Base-by-base conservation (phyloP, 2,888 invertebrate species). In the Melieria crassipennis region DNA sequence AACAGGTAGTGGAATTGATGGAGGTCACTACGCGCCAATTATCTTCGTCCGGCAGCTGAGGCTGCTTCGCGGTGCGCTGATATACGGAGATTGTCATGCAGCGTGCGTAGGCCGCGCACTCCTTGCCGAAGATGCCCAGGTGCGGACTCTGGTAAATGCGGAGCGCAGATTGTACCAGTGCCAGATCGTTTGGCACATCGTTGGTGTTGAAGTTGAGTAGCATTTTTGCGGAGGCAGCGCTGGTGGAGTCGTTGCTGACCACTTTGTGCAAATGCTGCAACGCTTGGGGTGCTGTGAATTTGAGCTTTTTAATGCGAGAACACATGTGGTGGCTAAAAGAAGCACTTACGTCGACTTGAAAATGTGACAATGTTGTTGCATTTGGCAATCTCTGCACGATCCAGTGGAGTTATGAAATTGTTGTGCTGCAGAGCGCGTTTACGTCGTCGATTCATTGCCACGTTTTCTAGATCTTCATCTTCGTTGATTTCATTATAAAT, bases 291-390 rank as follows among this genome's bases (percentile, higher is more conserved):
- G 60, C 4, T 5, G 50, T 63, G 48, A 47, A 16, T 7, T 3
- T 42, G 50, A 47, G 5, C 57, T 30, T 16, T 3, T 16, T 7
- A n/a, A 13, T 65, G 42, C 30, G 11, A 50, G 30, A 45, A 43
- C 30, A n/a, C 4, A 7, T n/a, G 10, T 10, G 42, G 13, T 30
- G 30, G 63, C 5, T 7, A 42, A 45, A 55, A 52, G 13, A 46
- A 46, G 10, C 5, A 74, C 62, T 90, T 87, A 93, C 96, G 92
- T 87, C 93, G 92, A 83, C 94, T 94, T 77, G 94, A 92, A 87
- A 97, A 97, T 79, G 96, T 96, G 91, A 97, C 94, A 81, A 98
- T 96, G 80, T 95, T 92, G 88, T 98, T 97, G 84, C 96, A 95
- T 81, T 93, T 92, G 81, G 94, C 93, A 78, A 97, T 94, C 73